Evolutionary conservation across 2,797 vertebrate genomes (phyloP).

Genomic region (Cichlasoma orientale): DNA sequence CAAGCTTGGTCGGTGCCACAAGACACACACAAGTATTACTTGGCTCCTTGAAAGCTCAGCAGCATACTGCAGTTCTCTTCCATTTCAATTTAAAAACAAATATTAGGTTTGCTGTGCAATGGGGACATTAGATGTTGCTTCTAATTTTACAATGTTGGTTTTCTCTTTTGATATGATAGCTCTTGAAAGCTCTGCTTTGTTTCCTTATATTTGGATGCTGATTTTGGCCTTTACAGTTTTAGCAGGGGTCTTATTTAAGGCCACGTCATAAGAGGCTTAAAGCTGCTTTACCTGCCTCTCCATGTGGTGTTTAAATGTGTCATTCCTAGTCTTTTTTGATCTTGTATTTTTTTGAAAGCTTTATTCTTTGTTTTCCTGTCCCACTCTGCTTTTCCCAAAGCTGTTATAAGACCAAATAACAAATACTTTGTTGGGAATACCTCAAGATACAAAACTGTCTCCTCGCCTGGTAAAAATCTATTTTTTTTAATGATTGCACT

Average conservation of each 20-base stretch:
- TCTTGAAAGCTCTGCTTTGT: conserved; percentile 48
- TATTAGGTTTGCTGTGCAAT: conserved; percentile 23
- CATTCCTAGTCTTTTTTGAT: conserved; percentile 42
- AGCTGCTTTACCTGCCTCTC: conserved; percentile 39
- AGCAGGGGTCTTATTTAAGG: conserved; percentile 30
- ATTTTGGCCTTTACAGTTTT: conserved; percentile 35
- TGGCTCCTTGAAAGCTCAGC: conserved; percentile 14
- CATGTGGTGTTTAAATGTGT: conserved; percentile 28
- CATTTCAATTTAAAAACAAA: conserved; percentile 41
- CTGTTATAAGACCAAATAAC: neutral
- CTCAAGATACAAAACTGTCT: neutral
- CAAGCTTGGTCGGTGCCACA: conserved; percentile 6
- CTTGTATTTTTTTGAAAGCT: conserved; percentile 41
- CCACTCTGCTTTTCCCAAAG: neutral
- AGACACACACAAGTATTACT: conserved; percentile 26
- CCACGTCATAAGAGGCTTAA: conserved; percentile 47
- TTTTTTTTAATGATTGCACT: neutral
- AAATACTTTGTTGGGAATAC: neutral
- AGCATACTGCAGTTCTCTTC: conserved; percentile 7
- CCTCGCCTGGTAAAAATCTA: neutral
- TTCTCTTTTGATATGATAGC: conserved; percentile 50
- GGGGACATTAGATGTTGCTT: conserved; percentile 15
- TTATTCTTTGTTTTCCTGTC: conserved; percentile 21
- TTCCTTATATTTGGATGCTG: conserved; percentile 30
- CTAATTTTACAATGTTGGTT: conserved; percentile 10